Conservation (phyloP, 1,140 invertebrate genomes). For the Pentalonia nigronervosa region DNA sequence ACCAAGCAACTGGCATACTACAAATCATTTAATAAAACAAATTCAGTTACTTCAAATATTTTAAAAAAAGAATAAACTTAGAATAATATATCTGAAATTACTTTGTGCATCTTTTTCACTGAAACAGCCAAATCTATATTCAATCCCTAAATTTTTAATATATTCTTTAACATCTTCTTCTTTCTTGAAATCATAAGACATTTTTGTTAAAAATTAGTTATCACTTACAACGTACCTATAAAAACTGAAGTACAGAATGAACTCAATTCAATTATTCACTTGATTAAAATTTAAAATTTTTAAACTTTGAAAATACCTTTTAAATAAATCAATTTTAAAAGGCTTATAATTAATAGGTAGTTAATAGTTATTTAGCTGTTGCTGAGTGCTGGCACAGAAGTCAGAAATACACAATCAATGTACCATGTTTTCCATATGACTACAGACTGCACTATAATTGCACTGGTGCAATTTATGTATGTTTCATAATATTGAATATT, state of each 20-base stretch:
- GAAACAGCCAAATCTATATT: slow-evolving; percentile 90
- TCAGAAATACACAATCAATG: no score
- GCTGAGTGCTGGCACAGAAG: no score
- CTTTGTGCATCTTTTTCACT: slow-evolving; percentile 83
- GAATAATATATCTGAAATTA: slow-evolving; percentile 64
- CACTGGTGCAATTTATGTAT: no score
- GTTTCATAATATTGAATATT: no score
- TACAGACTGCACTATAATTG: no score
- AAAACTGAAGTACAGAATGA: background rate
- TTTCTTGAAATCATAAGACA: slow-evolving; percentile 79
- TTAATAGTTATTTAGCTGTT: no score
- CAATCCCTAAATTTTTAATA: slow-evolving; percentile 86
- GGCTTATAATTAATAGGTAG: no score
- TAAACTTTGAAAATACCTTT: background rate
- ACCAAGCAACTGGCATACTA: slow-evolving; percentile 89
- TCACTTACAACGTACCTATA: background rate
- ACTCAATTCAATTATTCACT: background rate
- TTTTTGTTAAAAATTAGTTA: slow-evolving; percentile 61
- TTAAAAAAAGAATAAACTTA: background rate
- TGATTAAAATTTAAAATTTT: background rate
- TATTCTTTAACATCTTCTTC: slow-evolving; percentile 87
- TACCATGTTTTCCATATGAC: no score
- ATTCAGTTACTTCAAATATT: background rate
- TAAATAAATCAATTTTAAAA: background rate
- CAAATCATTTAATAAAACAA: background rate